Base-by-base conservation (phyloP, 2,113 vertebrate species). In the Protomyctophum bolini region DNA sequence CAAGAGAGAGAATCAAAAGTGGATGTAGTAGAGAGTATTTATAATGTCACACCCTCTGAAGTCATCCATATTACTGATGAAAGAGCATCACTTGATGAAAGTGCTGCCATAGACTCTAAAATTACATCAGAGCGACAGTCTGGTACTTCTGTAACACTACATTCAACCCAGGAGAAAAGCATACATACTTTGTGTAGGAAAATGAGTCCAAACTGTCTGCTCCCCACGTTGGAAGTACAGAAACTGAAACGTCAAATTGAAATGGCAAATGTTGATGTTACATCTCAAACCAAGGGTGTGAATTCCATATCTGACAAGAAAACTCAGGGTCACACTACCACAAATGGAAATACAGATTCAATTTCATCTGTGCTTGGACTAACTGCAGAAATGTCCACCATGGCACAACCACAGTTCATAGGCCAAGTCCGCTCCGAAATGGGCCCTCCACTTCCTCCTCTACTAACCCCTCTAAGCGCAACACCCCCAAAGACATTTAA, bases 361-460 rank as follows among this genome's bases (percentile, higher is more conserved):
- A 7, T 10, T 63, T 12, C 0, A 14, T 41, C 47, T 33, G 48
- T 54, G n/a, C 60, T 62, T 72, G 21, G 21, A 21, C 21, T 21
- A 55, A 79, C 76, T 56, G 83, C 88, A 28, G 86, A 90, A 58
- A 70, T 75, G 6, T 88, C 91, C 3, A 4, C 86, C 6, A 76
- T 87, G 46, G 55, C 67, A 14, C 86, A 87, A n/a, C 71, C 90
- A 0, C 92, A 95, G 61, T 89, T 73, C 0, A 86, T 98, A 47
- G 89, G 85, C 58, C 87, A 90, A 67, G 94, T 97, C 14, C 91
- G 91, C 50, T 87, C 88, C 66, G 95, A 97, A 83, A 94, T 99
- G 92, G 98, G 98, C 6, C 93, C 94, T 2, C 97, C 97, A 0
- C 86, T 98, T 52, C 98, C 95, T 2, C 94, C 95, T 1, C 75